These are phyloP conservation scores for Sander vitreus DNA, from an alignment of 2,113 vertebrate genomes.

Conservation along the genomic window DNA sequence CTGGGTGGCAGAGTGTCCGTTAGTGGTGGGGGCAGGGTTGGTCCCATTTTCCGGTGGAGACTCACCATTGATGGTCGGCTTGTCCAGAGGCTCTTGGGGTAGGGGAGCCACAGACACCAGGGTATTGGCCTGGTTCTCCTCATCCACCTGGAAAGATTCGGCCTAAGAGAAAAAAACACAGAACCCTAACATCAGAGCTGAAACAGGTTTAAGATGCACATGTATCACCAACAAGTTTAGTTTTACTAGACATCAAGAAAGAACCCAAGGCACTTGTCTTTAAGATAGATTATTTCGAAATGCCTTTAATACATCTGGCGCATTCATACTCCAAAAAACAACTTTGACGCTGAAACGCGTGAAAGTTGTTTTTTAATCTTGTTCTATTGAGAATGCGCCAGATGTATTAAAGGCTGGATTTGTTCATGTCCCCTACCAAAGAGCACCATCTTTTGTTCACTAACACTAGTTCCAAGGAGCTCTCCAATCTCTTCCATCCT, in stretches of 20 bases:
- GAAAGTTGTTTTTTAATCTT: too few relatives aligned
- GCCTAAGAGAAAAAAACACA: slow-evolving; percentile 67
- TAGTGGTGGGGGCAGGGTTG: slow-evolving; percentile 81
- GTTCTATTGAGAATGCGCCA: too few relatives aligned
- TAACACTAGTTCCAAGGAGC: too few relatives aligned
- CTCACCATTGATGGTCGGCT: slow-evolving; percentile 87
- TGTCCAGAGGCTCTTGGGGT: slow-evolving; percentile 84
- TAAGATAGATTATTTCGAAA: too few relatives aligned
- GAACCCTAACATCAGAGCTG: not conserved
- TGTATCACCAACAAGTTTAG: not conserved
- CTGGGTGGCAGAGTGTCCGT: slow-evolving; percentile 85
- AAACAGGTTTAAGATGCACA: not conserved
- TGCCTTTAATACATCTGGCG: too few relatives aligned
- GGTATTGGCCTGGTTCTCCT: slow-evolving; percentile 89
- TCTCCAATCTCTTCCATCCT: too few relatives aligned
- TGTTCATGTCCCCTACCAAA: too few relatives aligned
- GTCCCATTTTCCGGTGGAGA: slow-evolving; percentile 88
- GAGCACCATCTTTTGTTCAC: too few relatives aligned
- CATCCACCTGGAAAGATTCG: slow-evolving; percentile 89
- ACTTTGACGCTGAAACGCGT: too few relatives aligned
- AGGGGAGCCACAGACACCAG: slow-evolving; percentile 85
- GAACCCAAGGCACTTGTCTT: too few relatives aligned
- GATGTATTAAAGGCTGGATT: too few relatives aligned
- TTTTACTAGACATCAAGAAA: not conserved
- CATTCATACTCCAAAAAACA: too few relatives aligned